Base-by-base conservation (phyloP, 2,113 vertebrate species). In the Stegostoma tigrinum region DNA sequence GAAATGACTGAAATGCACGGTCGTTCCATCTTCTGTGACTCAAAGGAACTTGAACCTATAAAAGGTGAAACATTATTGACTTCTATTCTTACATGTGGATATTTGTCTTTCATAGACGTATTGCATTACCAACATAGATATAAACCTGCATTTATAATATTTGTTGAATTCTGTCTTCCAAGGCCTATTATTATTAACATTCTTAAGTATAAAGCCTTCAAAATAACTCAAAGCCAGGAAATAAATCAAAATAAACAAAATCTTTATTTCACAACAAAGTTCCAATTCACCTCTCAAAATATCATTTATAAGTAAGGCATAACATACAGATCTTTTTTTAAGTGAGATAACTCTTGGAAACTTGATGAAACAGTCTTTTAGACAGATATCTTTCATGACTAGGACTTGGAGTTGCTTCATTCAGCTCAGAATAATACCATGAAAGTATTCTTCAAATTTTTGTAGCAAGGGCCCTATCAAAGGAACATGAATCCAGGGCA, bases 1-100 rank as follows among this genome's bases (percentile, higher is more conserved):
- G 99, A 99, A 98, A 99, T 99, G 96, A 99, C 98, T 93, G 99
- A 99, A 97, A 99, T 99, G n/a, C 98, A 99, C 95, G 99, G 99
- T 91, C 98, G 98, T 94, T 99, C 99, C 98, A 99, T 99, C 97
- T 99, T 99, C 97, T 99, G 99, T 95, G 99, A 99, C 97, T 99
- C 99, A 97, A 99, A 99, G 96, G 99, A 99, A 97, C 99, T 99
- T 78, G 99, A 99, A 97, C 99, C 99, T 97, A 97, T 97, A 97
- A 96, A 48, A 55, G 96, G 27, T 15, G 78, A 91, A 96, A 96
- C 21, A 72, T 7, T 2, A 95, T 95, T 70, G 27, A 95, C 12
- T 42, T 38, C 12, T 91, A 8, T 93, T 66, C 21, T 83, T 83
- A 5, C n/a, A 67, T 67, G 34, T 61, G 66, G 34, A 19, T 66